phyloP scores from a whole-genome alignment of 2,888 invertebrate species.

The Caenorhabditis sp. region DNA sequence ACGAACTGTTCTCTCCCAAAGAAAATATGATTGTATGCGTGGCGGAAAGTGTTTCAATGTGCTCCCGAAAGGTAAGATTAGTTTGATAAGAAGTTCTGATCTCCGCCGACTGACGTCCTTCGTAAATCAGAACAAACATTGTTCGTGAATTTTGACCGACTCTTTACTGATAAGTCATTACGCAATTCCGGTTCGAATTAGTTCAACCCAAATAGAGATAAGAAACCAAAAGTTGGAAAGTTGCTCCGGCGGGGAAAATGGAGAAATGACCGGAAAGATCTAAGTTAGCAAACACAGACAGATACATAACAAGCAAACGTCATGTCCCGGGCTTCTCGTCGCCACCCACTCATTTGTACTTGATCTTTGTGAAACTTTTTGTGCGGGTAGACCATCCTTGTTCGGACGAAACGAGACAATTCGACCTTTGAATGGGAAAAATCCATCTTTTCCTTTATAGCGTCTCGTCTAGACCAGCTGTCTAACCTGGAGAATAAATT shows the following conservation, averaged over 20 bases:
- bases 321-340: slow-evolving; percentile 8
- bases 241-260: no score
- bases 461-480: not conserved
- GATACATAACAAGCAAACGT: slow-evolving; percentile 31
- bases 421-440: slow-evolving; percentile 14
- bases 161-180: slow-evolving; percentile 25
- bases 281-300: slow-evolving; percentile 13
- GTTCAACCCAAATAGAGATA: slow-evolving; percentile 22
- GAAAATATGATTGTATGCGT: slow-evolving; percentile 62
- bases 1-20: slow-evolving; percentile 58
- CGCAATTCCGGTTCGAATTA: slow-evolving; percentile 56
- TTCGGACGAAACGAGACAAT: no score
- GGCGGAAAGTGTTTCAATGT: slow-evolving; percentile 67
- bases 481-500: slow-evolving; percentile 1
- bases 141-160: slow-evolving; percentile 10
- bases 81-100: no score
- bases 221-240: slow-evolving; percentile 12
- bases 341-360: slow-evolving; percentile 15
- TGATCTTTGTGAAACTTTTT: slow-evolving; percentile 15
- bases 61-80: slow-evolving; percentile 64
- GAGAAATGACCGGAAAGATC: slow-evolving; percentile 5
- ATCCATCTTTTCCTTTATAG: not conserved
- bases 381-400: no score
- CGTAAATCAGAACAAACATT: slow-evolving; percentile 5
- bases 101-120: slow-evolving; percentile 2